Base-by-base conservation (phyloP, 2,113 vertebrate species). In the Aphyosemion australe region DNA sequence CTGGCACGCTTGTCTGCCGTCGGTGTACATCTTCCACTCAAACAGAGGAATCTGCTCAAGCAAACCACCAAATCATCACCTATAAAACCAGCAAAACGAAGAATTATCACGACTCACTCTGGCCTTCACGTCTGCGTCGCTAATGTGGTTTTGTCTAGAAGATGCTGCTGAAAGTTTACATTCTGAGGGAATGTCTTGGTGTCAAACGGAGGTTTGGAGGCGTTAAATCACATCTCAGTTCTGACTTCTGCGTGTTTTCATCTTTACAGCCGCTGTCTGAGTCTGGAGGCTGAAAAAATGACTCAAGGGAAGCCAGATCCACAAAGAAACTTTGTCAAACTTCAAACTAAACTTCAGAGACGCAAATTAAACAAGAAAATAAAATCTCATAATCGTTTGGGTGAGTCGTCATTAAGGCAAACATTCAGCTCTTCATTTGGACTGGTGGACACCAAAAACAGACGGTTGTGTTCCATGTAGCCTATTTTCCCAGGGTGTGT, bases 1-100 rank as follows among this genome's bases (percentile, higher is more conserved):
- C 18, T 81, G 87, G 87, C 76, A 58, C 47, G 9, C 66, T 75
- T 42, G 61, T 16, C 65, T 56, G 53, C 42, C 50, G 2, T 70
- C 54, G 67, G 45, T 54, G 61, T 76, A 63, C 72, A 83, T 85
- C 82, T 65, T 62, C 69, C 56, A 19, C 69, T 74, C 3, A 76
- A 78, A 61, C 71, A 61, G 48, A 75, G 75, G 69, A 82, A 72
- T 72, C 31, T 39, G 12, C 55, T 60, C 16, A 51, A 61, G 74
- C 72, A 72, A 54, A 65, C 85, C 83, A 68, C 87, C 6, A 72
- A 85, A 84, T 82, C 78, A 87, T 83, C 80, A 79, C 67, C 76
- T 78, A 59, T 50, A 53, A 66, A 77, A 73, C 61, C 20, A 12
- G 34, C 61, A 69, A 58, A 42, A 31, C 45, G 50, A 69, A 32